Evolutionary conservation across 2,797 vertebrate species (phyloP), one percentile per base, ranked within the genome.

Genomic region (Peromyscus melanophrys): DNA sequence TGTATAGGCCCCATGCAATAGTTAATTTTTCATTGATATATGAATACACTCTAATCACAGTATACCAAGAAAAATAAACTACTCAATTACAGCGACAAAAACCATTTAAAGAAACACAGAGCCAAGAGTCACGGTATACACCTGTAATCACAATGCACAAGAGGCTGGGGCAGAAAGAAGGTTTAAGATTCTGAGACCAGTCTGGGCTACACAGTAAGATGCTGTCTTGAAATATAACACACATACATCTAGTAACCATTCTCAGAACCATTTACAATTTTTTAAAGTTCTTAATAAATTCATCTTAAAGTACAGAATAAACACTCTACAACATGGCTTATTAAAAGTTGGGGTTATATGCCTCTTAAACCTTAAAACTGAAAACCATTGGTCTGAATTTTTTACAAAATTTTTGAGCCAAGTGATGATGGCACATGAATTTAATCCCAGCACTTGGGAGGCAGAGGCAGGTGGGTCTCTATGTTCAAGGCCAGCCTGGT

Each of bases 291-390:
- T 96, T 89, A 94, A 89, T 31, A 90, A 90, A 85, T 10, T 34
- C 13, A 96, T 88, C 40, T 43, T 96, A 34, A 90, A 94, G 55
- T 55, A 92, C 0, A 17, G 52, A 90, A 96, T 89, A 94, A 92
- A 96, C 19, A 67, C n/a, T 84, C 63, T 76, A 37, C 37, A 75
- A 31, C 3, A 82, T 11, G 27, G 27, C 63, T 90, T 93, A 93
- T 67, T 49, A 96, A 94, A 95, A 91, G 88, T 59, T 87, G 76
- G 71, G 4, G 0, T 13, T 87, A 23, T 59, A 46, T 75, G 83
- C 77, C 40, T 95, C 91, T 91, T 83, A 89, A 94, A 94, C 34
- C 40, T 97, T 84, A 96, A 88, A 92, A 97, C 11, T 93, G n/a
- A 97, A 98, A 97, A 83, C 31, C 88, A 94, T n/a, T 78, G 21